Percentiles rank a stretch among this genome's conserved stretches.
phyloP scores from a whole-genome alignment of 2,113 vertebrate species.

The Dipodomys stephensi region DNA sequence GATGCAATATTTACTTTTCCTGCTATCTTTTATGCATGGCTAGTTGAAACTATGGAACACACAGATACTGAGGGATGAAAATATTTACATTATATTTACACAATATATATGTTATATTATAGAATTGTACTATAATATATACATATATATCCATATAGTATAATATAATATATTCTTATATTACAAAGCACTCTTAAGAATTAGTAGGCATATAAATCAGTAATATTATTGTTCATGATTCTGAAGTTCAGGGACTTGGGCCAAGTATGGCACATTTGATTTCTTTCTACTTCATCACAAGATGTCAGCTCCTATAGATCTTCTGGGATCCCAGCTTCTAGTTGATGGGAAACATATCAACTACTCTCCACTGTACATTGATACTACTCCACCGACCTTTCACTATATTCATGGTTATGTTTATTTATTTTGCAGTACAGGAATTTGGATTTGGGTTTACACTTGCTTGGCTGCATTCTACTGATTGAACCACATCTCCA shows the following conservation, averaged over 20 bases:
- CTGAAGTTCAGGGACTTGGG: background rate
- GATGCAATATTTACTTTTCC: background rate
- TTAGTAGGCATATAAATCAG: background rate
- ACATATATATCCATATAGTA: background rate
- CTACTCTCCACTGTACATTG: rapidly evolving
- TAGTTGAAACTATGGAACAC: background rate
- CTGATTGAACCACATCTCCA: too few relatives aligned
- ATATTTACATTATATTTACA: background rate
- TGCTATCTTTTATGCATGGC: background rate
- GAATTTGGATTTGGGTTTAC: too few relatives aligned
- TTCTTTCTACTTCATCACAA: background rate
- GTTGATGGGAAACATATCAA: background rate
- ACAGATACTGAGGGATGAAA: background rate
- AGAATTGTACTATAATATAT: background rate
- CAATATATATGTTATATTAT: background rate
- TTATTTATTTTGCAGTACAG: too few relatives aligned
- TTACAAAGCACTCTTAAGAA: background rate
- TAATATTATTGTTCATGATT: background rate
- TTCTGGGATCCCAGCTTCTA: background rate
- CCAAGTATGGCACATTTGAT: background rate
- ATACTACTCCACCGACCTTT: background rate
- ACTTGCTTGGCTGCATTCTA: too few relatives aligned
- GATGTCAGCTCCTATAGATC: background rate
- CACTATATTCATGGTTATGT: background rate
- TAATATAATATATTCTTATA: background rate